Base-by-base conservation (phyloP, 2,797 vertebrate genomes). In the Bradypodion ventrale region DNA sequence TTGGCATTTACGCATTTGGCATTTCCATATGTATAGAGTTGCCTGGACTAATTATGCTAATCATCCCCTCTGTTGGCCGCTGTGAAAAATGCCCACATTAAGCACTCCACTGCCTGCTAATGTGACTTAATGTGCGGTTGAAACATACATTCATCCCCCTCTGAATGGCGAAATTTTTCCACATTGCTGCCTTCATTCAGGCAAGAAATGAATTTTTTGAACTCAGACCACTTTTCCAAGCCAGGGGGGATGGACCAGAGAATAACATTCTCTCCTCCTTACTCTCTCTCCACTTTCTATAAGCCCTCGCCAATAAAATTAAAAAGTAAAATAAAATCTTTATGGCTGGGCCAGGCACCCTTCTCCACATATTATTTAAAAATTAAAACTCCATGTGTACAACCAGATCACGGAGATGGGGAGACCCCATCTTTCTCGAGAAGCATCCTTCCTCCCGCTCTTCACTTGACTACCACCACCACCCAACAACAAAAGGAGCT, bases 31-130 rank as follows among this genome's bases (percentile, higher is more conserved):
- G 97, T 98, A 98, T 98, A 97, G 97, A 95, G 97, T 97, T 96
- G 97, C 97, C 97, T 97, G 97, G 97, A 96, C 97, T 98, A 98
- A 98, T 98, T 98, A 98, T 98, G 97, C 97, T 98, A 98, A 98
- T 98, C 97, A 97, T 97, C 96, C 96, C 95, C 96, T 97, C 97
- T 97, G 97, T 97, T 97, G 97, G 97, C 97, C 96, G 97, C 97
- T 97, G 97, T 97, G 97, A 98, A 97, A 98, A 98, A 98, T 98
- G 97, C 97, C 97, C 97, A 97, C 97, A 98, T 98, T 98, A 98
- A 97, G 97, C 97, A 98, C 97, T 98, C 97, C 97, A 97, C 97
- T 98, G 97, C 97, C 96, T 97, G 97, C 97, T 98, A 98, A 98
- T 98, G 96, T 97, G 97, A 96, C 97, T 97, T 98, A 97, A 97